Evolutionary conservation across 2,888 invertebrate genomes (phyloP), one percentile per base, ranked within the genome.

Genomic region (Tetheella fluctuosa): DNA sequence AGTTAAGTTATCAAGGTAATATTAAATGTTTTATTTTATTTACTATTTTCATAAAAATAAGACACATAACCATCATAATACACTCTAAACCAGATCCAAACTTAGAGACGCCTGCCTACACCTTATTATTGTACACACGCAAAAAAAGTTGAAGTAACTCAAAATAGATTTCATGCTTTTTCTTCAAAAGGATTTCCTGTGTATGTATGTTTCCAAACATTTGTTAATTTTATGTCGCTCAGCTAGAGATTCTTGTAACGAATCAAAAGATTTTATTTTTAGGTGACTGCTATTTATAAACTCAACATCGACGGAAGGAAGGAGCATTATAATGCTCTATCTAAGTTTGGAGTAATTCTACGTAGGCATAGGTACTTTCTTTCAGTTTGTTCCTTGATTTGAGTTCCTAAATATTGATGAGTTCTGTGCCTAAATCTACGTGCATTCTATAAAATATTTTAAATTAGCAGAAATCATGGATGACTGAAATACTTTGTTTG

Each of bases 51-150:
- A 30, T 30, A 30, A 8, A 8, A 8, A 10, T 10, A 30, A 4
- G 30, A 30, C 30, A 30, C 8, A 8, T 30, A 10, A 42, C 17
- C 39, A 39, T n/a, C n/a, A n/a, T n/a, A 4, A 39, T n/a, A 17
- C 42, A 17, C 42, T 42, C 1, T 42, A 42, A 17, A 17, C n/a
- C 17, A 17, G 2, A 2, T 37, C 17, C 3, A 42, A 42, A 42
- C 17, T 42, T 17, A 8, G 17, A 15, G 17, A n/a, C n/a, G n/a
- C 17, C 42, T 20, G 39, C 74, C 77, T 67, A 76, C 77, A 54
- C 66, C 60, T n/a, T n/a, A n/a, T n/a, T 53, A n/a, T 13, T 61
- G 66, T 64, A 55, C 72, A 70, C 69, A 74, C 73, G 25, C 61
- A 52, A 20, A 20, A 42, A 48, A 59, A 56, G 48, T 37, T 34